These are phyloP conservation scores for Scartelaos histophorus DNA, from an alignment of 2,113 vertebrate species.

Conservation along the genomic window DNA sequence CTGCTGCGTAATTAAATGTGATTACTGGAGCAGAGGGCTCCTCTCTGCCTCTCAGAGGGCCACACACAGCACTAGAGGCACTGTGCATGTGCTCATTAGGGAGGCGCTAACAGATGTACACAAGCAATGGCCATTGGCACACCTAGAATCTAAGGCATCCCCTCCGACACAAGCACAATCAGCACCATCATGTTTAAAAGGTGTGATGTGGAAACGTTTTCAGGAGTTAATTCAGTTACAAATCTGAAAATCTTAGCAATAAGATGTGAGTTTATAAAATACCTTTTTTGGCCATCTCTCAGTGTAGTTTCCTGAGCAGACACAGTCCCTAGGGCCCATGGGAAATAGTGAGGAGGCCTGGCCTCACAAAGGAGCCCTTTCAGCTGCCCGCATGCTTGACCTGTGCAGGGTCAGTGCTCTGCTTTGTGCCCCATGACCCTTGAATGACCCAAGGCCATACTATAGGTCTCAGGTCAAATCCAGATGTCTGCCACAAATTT, in stretches of 20 bases:
- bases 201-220: constrained; percentile 21
- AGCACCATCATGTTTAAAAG: constrained; percentile 16
- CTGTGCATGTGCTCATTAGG: constrained; percentile 71
- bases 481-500: constrained; percentile 81
- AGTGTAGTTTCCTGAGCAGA: constrained; percentile 72
- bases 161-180: constrained; percentile 40
- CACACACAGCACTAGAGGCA: constrained; percentile 74
- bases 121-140: constrained; percentile 65
- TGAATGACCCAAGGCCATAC: constrained; percentile 67
- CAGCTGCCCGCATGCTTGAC: constrained; percentile 79
- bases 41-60: constrained; percentile 70
- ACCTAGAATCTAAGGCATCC: constrained; percentile 42
- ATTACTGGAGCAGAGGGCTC: constrained; percentile 80
- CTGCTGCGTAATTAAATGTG: constrained; percentile 82
- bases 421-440: constrained; percentile 79
- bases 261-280: constrained; percentile 30
- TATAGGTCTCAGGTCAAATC: constrained; percentile 75
- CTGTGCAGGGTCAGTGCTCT: constrained; percentile 75
- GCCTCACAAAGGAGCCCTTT: constrained; percentile 81
- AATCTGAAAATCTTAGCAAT: constrained; percentile 4
- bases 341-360: constrained; percentile 78
- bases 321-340: constrained; percentile 75
- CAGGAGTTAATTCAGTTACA: constrained; percentile 11
- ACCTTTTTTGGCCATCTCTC: constrained; percentile 62
- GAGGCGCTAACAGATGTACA: constrained; percentile 71